Evolutionary conservation across 2,113 vertebrate genomes (phyloP), one percentile per base, ranked within the genome.

Genomic region (Dolichotis patagonum): DNA sequence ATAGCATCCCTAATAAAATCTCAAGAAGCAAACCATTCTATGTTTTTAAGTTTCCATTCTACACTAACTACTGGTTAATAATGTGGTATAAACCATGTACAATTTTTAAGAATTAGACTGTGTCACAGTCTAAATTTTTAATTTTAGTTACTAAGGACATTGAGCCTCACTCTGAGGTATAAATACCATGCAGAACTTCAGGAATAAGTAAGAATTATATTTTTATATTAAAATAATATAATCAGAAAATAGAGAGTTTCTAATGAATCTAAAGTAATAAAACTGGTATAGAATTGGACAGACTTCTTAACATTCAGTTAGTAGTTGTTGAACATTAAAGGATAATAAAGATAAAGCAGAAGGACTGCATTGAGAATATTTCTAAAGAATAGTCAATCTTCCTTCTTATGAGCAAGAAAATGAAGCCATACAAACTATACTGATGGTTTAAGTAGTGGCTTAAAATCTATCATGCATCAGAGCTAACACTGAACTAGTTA

Each of bases 1-100:
- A 88, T 30, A 77, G 22, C 32, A 91, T 30, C 88, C 35, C 22
- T 94, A 90, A 86, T 84, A 60, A 80, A 91, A 88, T 85, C 67
- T 82, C 35, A 90, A 63, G 58, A 92, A 91, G 28, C 30, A 60
- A 86, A 49, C 35, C 41, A 38, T 16, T 83, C 46, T 43, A 78
- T 78, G n/a, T 78, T 75, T 71, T 67, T 88, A 78, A 80, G 24
- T 35, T 58, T 80, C 52, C 73, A 19, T 83, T 90, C 86, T 30
- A 28, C 16, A 26, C 22, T 56, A 93, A 81, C 8, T 94, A 49
- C 28, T 92, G 73, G 52, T n/a, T 24, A 92, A 7, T 32, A 85
- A 85, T 67, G 46, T 7, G 46, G 26, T 28, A 94, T 46, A 94
- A 87, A 91, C 35, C 87, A 94, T 38, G 3, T 62, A 95, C 90